Evolutionary conservation across 2,797 vertebrate genomes (phyloP).

Genomic region (Anguilla megastoma): DNA sequence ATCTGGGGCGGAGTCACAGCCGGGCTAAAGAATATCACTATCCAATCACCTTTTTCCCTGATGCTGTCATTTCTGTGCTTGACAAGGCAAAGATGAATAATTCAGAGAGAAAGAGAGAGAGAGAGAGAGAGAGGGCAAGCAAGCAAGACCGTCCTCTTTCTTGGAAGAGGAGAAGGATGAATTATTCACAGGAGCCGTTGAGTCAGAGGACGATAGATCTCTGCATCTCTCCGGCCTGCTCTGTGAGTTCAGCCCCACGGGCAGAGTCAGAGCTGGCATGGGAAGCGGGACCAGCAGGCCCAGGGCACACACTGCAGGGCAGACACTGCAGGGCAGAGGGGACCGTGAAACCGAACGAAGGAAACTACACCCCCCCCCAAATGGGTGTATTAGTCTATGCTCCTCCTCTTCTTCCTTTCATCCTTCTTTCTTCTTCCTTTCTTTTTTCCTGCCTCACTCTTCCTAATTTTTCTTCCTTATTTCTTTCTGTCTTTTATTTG

Average conservation of each 20-base stretch:
- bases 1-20: neutral
- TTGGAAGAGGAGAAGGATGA: constrained; percentile 42
- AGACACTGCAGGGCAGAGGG: neutral
- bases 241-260: neutral
- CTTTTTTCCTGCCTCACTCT: neutral
- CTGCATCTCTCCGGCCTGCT: neutral
- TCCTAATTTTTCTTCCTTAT: neutral
- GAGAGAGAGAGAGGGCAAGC: constrained; percentile 29
- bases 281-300: neutral
- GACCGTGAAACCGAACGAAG: neutral
- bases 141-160: neutral
- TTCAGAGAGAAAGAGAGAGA: constrained; percentile 39
- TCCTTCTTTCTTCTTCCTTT: too few relatives aligned
- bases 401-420: neutral
- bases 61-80: constrained; percentile 31
- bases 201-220: neutral
- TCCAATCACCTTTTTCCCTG: constrained; percentile 41
- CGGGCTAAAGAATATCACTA: constrained; percentile 32
- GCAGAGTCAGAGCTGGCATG: neutral
- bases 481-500: neutral
- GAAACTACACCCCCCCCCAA: neutral
- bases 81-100: constrained; percentile 49
- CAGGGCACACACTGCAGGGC: neutral
- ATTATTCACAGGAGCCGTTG: constrained; percentile 51
- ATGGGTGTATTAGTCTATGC: too few relatives aligned